Evolutionary conservation across 2,113 vertebrate genomes (phyloP), one percentile per base, ranked within the genome.

Genomic region (Microcebus ravelobensis): DNA sequence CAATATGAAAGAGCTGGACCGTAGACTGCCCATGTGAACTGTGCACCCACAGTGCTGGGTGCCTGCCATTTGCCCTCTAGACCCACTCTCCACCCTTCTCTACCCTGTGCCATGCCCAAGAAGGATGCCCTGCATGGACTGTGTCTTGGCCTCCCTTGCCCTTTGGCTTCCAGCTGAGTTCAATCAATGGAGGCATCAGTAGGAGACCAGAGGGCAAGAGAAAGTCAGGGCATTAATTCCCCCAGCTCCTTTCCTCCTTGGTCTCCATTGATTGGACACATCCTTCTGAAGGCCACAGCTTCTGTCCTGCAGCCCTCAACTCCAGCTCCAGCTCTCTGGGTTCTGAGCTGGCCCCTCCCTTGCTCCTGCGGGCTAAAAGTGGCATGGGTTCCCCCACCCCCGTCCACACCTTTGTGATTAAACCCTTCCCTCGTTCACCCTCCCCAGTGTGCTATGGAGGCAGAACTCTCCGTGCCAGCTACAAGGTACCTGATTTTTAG

Each of bases 251-350:
- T 61, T 34, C 31, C 18, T 42, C 34, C 45, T 76, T 17, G 27
- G 23, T 63, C 70, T 57, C 36, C 9, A 4, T 0, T 4, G 2
- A 25, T 3, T 45, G 42, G 20, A 57, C 20, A 15, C 0, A 1
- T 63, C 76, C 36, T 94, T 88, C 65, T 36, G 39, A 94, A 83
- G 65, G 2, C 34, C 67, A 36, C n/a, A 50, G 14, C 36, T 50
- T 55, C 48, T n/a, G 8, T 55, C 83, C 42, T 48, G 25, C 11
- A 29, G 27, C 42, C 31, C 57, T 61, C 57, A 18, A 21, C 65
- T 73, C 50, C 18, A 59, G 79, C 52, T 29, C 29, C 10, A 57
- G 2, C 21, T 73, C 39, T 59, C 77, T 48, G 39, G 55, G 61
- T 71, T 48, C 6, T 42, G 0, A 36, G 23, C 71, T 45, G 57